These are phyloP conservation scores for Mantis religiosa DNA, from an alignment of 2,888 invertebrate genomes.

Conservation along the genomic window DNA sequence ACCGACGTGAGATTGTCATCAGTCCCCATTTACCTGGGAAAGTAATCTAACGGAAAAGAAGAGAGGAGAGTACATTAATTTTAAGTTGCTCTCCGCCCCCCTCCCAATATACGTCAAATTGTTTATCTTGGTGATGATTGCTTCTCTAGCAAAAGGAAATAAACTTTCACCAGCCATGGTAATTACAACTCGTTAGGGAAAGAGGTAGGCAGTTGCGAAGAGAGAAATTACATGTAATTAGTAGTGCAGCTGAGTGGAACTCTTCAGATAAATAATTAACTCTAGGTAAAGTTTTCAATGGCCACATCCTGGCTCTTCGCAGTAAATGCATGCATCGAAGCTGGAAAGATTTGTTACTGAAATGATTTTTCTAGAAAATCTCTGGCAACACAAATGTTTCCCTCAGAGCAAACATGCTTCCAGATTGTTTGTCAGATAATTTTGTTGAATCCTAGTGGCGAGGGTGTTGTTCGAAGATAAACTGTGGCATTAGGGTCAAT, in stretches of 20 bases:
- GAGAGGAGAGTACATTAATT: background rate
- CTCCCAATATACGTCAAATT: background rate
- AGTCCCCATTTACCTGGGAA: background rate
- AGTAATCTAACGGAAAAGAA: background rate
- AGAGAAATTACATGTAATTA: conserved; percentile 42
- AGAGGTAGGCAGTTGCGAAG: conserved; percentile 4
- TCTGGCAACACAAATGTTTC: too few species aligned
- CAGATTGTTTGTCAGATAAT: too few species aligned
- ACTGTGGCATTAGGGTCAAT: too few species aligned
- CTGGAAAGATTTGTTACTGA: background rate
- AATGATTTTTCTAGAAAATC: background rate
- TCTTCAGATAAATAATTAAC: conserved; percentile 36
- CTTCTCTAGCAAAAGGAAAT: conserved; percentile 13
- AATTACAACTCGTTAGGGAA: conserved; percentile 26
- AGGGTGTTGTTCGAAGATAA: too few species aligned
- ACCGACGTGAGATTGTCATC: conserved; percentile 6
- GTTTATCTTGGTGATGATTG: conserved; percentile 9
- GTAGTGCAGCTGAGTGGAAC: conserved; percentile 42
- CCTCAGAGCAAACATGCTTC: too few species aligned
- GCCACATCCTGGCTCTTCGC: background rate
- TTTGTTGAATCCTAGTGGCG: too few species aligned
- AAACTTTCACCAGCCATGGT: conserved; percentile 24
- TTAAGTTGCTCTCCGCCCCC: background rate
- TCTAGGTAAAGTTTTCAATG: background rate
- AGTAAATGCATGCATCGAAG: background rate